A percentile compares a stretch with the other conserved stretches of the same genome.
phyloP scores from a whole-genome alignment of 2,797 vertebrate genomes.

The Pseudochirops cupreus region DNA sequence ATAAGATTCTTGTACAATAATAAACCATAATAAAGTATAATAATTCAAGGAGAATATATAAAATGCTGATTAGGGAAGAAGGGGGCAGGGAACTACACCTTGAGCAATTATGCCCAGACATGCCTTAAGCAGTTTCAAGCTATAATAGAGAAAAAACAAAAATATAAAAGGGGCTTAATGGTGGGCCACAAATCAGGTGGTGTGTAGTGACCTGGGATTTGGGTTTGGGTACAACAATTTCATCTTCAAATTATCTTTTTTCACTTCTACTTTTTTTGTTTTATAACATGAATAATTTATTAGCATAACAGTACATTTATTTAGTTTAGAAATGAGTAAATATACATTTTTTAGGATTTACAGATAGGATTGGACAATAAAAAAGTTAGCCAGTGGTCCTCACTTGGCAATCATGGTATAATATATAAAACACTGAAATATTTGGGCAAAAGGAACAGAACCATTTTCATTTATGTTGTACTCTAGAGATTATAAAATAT shows the following conservation, averaged over 20 bases:
- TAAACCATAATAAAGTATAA: too few relatives aligned
- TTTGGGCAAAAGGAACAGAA: background rate
- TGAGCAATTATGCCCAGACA: too few relatives aligned
- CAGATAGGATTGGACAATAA: background rate
- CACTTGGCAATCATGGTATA: background rate
- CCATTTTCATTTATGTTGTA: background rate
- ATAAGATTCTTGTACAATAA: too few relatives aligned
- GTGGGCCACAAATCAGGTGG: too few relatives aligned
- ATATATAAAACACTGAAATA: background rate
- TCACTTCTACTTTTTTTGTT: background rate
- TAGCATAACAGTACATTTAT: background rate
- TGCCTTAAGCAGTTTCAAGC: too few relatives aligned
- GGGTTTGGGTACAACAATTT: background rate
- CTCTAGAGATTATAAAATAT: background rate
- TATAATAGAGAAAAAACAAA: too few relatives aligned
- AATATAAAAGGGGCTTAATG: too few relatives aligned
- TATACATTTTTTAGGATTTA: background rate
- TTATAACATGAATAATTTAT: background rate
- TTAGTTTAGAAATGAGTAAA: background rate
- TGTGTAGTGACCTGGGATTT: too few relatives aligned
- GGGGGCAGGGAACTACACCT: too few relatives aligned
- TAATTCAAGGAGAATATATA: too few relatives aligned
- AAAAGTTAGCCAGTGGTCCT: background rate
- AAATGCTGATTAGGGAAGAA: too few relatives aligned
- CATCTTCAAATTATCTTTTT: background rate